A percentile compares a stretch with the other conserved stretches of the same genome.
Conservation (phyloP, 2,888 invertebrate genomes). For the Eupsilia transversa region DNA sequence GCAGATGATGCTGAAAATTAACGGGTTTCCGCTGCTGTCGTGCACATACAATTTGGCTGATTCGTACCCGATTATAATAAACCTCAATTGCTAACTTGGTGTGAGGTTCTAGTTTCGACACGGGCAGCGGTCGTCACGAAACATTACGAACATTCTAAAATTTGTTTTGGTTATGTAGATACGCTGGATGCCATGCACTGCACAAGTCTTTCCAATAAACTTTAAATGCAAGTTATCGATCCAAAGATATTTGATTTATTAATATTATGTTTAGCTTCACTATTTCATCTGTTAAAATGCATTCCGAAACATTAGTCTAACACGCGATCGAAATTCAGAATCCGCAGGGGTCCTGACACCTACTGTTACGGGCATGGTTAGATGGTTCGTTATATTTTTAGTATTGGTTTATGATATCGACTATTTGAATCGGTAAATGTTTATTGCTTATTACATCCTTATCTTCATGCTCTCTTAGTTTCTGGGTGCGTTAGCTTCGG, state of each 20-base stretch:
- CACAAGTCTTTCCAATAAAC: slow-evolving; percentile 39
- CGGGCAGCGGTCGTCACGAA: slow-evolving; percentile 81
- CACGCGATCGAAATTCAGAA: slow-evolving; percentile 60
- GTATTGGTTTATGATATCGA: slow-evolving; percentile 60
- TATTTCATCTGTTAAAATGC: slow-evolving; percentile 61
- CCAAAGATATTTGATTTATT: slow-evolving; percentile 54
- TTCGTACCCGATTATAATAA: slow-evolving; percentile 82
- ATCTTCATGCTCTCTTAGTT: slow-evolving; percentile 53
- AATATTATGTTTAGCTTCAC: slow-evolving; percentile 55
- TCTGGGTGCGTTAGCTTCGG: slow-evolving; percentile 31
- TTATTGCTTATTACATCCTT: slow-evolving; percentile 60
- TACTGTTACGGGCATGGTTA: slow-evolving; percentile 63
- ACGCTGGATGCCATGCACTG: slow-evolving; percentile 47
- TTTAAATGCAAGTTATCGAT: slow-evolving; percentile 44
- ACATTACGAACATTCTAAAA: slow-evolving; percentile 73
- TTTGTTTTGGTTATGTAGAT: slow-evolving; percentile 72
- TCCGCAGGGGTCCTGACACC: slow-evolving; percentile 67
- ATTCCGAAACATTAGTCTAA: slow-evolving; percentile 53
- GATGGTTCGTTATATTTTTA: slow-evolving; percentile 51
- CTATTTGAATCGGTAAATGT: slow-evolving; percentile 48
- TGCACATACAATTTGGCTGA: slow-evolving; percentile 83
- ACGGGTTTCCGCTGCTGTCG: slow-evolving; percentile 82
- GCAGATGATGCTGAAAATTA: slow-evolving; percentile 74
- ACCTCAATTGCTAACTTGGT: slow-evolving; percentile 79
- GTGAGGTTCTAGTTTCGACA: slow-evolving; percentile 75